Evolutionary conservation across 1,140 invertebrate genomes (phyloP).

Genomic region (Contarinia nasturtii): DNA sequence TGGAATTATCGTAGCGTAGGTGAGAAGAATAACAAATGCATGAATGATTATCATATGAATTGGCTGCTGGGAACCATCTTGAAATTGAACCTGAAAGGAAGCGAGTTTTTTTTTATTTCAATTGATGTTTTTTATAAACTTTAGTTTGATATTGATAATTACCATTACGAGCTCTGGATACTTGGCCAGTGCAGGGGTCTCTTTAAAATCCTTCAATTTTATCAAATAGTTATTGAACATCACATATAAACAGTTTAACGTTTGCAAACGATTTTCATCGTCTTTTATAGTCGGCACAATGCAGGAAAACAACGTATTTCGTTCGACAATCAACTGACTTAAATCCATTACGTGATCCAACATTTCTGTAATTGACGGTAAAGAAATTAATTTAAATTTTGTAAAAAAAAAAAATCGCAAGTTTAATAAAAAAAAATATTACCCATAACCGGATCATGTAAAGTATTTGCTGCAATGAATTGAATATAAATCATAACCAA

Average conservation of each 20-base stretch:
- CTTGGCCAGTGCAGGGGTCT: slow-evolving; percentile 44
- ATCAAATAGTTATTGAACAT: slow-evolving; percentile 25
- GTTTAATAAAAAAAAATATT: slow-evolving; percentile 7
- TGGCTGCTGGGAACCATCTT: slow-evolving; percentile 60
- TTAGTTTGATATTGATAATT: neutral
- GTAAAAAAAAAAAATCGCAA: slow-evolving; percentile 22
- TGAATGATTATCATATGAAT: slow-evolving; percentile 81
- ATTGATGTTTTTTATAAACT: no score
- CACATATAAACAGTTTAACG: slow-evolving; percentile 33
- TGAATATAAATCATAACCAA: slow-evolving; percentile 77
- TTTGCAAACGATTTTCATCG: slow-evolving; percentile 43
- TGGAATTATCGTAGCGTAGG: slow-evolving; percentile 23
- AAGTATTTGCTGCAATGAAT: slow-evolving; percentile 60
- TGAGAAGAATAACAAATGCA: slow-evolving; percentile 83
- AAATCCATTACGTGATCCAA: slow-evolving; percentile 54
- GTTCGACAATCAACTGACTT: slow-evolving; percentile 78
- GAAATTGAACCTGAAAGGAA: slow-evolving; percentile 46
- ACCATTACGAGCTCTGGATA: slow-evolving; percentile 44
- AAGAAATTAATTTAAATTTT: slow-evolving; percentile 5
- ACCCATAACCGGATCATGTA: slow-evolving; percentile 33
- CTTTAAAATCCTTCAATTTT: slow-evolving; percentile 35
- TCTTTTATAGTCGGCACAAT: slow-evolving; percentile 44
- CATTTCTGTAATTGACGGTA: slow-evolving; percentile 29
- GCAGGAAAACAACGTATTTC: slow-evolving; percentile 70
- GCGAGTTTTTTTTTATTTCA: no score